Evolutionary conservation across 2,888 invertebrate species (phyloP).

Genomic region (Kuschelorhynchus macadamiae): DNA sequence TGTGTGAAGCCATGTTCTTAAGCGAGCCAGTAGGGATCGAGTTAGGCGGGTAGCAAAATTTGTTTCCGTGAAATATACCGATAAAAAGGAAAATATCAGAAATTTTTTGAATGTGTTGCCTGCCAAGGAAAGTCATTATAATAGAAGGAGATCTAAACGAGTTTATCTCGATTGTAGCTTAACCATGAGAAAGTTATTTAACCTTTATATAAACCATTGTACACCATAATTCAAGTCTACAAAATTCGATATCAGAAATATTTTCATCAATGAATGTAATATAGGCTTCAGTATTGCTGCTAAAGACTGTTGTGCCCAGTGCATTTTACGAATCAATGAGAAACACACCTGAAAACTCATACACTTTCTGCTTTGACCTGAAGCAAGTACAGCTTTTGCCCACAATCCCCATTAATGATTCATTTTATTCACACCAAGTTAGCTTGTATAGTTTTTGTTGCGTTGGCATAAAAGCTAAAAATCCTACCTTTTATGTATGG

Average conservation of each 20-base stretch:
- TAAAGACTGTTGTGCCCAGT: slow-evolving; percentile 10
- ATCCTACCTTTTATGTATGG: slow-evolving; percentile 34
- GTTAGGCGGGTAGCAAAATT: neutral
- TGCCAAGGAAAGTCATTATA: too few species aligned
- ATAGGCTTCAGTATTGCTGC: neutral
- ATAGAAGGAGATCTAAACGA: too few species aligned
- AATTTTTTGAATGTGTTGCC: too few species aligned
- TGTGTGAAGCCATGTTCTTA: slow-evolving; percentile 3
- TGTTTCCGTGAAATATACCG: too few species aligned
- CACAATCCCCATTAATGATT: slow-evolving; percentile 44
- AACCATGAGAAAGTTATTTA: too few species aligned
- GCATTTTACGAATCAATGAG: slow-evolving; percentile 26
- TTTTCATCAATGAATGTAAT: too few species aligned
- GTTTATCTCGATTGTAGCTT: too few species aligned
- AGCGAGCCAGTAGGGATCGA: neutral
- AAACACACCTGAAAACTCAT: slow-evolving; percentile 15
- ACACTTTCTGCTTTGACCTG: slow-evolving; percentile 31
- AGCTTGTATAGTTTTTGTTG: slow-evolving; percentile 43
- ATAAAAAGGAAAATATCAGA: too few species aligned
- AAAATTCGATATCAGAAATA: too few species aligned
- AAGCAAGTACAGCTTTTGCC: slow-evolving; percentile 42
- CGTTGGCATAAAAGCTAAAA: slow-evolving; percentile 34
- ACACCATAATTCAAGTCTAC: too few species aligned
- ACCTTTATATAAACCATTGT: too few species aligned
- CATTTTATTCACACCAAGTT: slow-evolving; percentile 50